Conservation (phyloP, 2,797 vertebrate species). For the Lutjanus campechanus region DNA sequence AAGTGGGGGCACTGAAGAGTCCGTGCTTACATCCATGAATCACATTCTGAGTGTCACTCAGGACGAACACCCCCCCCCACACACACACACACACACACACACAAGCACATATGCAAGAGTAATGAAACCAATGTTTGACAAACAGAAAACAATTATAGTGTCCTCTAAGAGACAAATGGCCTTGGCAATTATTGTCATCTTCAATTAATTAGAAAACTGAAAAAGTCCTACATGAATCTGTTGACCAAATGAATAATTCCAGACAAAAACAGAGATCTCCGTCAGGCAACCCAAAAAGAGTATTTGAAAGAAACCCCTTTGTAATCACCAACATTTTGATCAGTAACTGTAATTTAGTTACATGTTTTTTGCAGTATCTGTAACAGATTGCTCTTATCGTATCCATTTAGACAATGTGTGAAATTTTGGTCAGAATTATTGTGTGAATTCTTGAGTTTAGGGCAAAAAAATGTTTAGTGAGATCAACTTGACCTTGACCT, state of each 20-base stretch:
- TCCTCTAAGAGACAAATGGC: constrained; percentile 10
- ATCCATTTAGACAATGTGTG: no score
- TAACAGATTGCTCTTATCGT: no score
- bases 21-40: constrained; percentile 66
- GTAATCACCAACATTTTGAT: no score
- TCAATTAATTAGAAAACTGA: constrained; percentile 3
- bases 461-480: no score
- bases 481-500: no score
- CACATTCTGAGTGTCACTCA: constrained; percentile 49
- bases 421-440: no score
- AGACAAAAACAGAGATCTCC: background rate
- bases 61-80: constrained; percentile 50
- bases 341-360: no score
- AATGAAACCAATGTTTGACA: constrained; percentile 38
- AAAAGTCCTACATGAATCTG: background rate
- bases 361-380: no score
- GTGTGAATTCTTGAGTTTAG: no score
- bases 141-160: constrained; percentile 18
- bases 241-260: background rate
- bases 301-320: no score
- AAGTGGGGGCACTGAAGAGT: constrained; percentile 49
- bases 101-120: constrained; percentile 33
- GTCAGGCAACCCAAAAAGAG: no score
- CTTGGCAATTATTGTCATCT: constrained; percentile 22
- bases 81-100: background rate